These are phyloP conservation scores for Neoaliturus tenellus DNA, from an alignment of 2,888 invertebrate species.

Conservation along the genomic window DNA sequence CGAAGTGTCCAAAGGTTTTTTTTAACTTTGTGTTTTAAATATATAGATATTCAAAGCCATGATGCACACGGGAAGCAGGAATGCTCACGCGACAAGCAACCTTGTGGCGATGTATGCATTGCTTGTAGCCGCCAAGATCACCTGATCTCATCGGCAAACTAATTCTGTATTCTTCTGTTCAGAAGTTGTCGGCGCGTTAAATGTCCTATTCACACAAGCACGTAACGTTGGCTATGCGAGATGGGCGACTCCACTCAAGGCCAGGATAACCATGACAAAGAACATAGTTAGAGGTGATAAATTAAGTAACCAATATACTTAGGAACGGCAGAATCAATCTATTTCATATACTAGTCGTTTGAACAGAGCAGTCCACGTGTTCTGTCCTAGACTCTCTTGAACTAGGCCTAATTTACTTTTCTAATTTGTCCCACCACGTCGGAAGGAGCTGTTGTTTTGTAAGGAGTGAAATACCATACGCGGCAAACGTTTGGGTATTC, in stretches of 20 bases:
- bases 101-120: not conserved
- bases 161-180: not conserved
- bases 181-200: not conserved
- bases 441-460: not conserved
- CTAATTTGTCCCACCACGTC: not conserved
- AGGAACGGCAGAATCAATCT: not conserved
- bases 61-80: not conserved
- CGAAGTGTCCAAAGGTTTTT: too few relatives aligned
- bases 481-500: not conserved
- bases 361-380: not conserved
- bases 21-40: too few relatives aligned
- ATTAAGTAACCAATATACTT: not conserved
- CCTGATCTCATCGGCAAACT: not conserved
- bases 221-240: not conserved
- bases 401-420: slow-evolving; percentile 2
- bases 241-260: not conserved
- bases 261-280: not conserved
- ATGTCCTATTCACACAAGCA: not conserved
- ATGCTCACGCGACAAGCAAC: not conserved
- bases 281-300: not conserved
- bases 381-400: not conserved
- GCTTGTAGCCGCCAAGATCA: not conserved
- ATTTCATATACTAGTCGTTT: not conserved
- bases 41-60: too few relatives aligned
- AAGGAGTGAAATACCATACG: not conserved